A percentile compares a stretch with the other conserved stretches of the same genome.
Evolutionary conservation across 2,888 invertebrate species (phyloP).

Genomic region (Rhingia campestris): DNA sequence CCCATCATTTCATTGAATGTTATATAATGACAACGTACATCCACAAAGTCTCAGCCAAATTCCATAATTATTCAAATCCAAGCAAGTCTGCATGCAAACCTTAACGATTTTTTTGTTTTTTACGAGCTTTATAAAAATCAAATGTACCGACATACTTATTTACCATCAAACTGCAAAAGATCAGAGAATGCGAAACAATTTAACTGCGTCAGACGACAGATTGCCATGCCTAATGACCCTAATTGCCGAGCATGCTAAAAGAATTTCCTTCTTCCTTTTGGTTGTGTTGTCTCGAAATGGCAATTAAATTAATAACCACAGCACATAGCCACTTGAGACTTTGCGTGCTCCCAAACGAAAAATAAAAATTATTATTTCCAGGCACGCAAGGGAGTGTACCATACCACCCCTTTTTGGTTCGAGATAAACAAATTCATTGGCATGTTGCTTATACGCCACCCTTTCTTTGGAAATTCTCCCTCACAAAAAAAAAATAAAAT

Average conservation of each 20-base stretch:
- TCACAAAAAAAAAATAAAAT: not conserved
- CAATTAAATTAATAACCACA: slow-evolving; percentile 72
- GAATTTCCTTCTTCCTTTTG: slow-evolving; percentile 12
- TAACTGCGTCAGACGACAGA: too few relatives aligned
- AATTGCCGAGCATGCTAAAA: slow-evolving; percentile 49
- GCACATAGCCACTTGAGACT: slow-evolving; percentile 66
- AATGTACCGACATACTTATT: too few relatives aligned
- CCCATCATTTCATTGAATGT: too few relatives aligned
- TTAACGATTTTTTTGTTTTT: too few relatives aligned
- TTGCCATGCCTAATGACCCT: slow-evolving; percentile 4
- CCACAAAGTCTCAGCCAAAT: too few relatives aligned
- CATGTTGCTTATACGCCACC: slow-evolving; percentile 51
- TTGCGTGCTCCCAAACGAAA: slow-evolving; percentile 36
- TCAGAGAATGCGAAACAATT: too few relatives aligned
- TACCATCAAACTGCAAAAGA: too few relatives aligned
- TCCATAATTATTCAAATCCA: too few relatives aligned
- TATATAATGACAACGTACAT: too few relatives aligned
- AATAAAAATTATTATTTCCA: slow-evolving; percentile 68
- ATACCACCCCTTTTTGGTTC: slow-evolving; percentile 39
- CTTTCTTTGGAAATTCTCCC: not conserved
- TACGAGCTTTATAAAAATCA: too few relatives aligned
- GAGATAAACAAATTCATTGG: slow-evolving; percentile 70
- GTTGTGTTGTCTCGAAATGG: slow-evolving; percentile 16
- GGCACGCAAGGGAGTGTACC: slow-evolving; percentile 54
- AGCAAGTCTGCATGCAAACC: too few relatives aligned